Conservation (phyloP, 2,113 vertebrate genomes). For the Tetrao urogallus region DNA sequence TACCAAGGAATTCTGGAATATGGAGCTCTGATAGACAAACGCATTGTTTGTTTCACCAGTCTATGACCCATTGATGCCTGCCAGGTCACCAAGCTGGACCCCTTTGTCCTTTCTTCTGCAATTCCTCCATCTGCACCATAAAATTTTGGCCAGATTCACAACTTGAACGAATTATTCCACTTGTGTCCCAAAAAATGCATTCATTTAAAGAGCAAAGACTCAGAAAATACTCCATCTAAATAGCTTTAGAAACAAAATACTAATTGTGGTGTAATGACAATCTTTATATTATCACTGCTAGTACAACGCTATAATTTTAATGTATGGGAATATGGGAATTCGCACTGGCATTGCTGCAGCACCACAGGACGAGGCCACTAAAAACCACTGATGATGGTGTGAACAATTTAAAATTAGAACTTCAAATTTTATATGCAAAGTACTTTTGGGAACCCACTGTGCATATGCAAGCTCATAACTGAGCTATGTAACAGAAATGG, state of each 20-base stretch:
- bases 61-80: neutral
- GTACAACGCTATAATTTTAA: neutral
- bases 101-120: neutral
- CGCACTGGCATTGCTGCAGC: neutral
- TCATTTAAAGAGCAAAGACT: neutral
- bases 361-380: neutral
- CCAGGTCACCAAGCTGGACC: neutral
- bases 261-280: rapidly evolving
- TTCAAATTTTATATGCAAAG: neutral
- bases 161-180: neutral
- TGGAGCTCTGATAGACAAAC: neutral
- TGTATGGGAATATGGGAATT: neutral
- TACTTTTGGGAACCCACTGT: neutral
- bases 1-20: neutral
- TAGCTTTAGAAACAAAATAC: neutral
- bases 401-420: neutral
- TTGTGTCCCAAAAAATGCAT: neutral
- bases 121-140: neutral
- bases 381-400: neutral
- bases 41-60: rapidly evolving
- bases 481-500: neutral
- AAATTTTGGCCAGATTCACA: neutral
- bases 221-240: neutral
- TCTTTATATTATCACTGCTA: neutral
- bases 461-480: neutral